These are phyloP conservation scores for Lagenorhynchus albirostris DNA, from an alignment of 2,113 vertebrate species.

Conservation along the genomic window DNA sequence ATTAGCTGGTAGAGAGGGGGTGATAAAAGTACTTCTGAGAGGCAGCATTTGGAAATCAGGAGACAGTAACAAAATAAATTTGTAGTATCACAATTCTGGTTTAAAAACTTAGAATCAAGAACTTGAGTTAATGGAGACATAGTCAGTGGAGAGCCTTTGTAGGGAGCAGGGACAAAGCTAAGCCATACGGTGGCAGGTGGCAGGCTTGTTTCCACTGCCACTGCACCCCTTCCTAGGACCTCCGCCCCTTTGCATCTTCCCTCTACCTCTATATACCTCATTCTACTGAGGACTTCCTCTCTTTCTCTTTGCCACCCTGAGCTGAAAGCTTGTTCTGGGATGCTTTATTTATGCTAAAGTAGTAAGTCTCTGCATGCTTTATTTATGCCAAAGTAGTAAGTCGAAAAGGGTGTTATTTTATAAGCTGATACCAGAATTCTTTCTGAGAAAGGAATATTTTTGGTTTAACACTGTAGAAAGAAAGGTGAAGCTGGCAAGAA, in stretches of 20 bases:
- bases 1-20: constrained; percentile 40
- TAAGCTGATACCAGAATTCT: background rate
- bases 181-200: accelerated
- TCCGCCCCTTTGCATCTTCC: accelerated
- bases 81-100: background rate
- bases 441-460: background rate
- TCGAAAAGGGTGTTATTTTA: constrained; percentile 6
- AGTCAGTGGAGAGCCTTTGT: background rate
- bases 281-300: background rate
- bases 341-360: background rate
- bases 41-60: constrained; percentile 40
- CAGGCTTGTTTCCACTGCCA: background rate
- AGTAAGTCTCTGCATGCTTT: background rate
- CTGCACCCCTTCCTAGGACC: accelerated
- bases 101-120: background rate
- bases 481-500: background rate
- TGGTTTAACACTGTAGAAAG: background rate
- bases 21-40: constrained; percentile 54
- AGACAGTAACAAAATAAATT: constrained; percentile 41
- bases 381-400: background rate
- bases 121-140: background rate
- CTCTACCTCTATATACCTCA: background rate
- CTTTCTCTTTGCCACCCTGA: background rate
- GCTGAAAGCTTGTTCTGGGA: background rate
- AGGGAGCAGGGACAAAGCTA: background rate